Evolutionary conservation across 2,888 invertebrate species (phyloP).

Genomic region (Melipona bicolor): DNA sequence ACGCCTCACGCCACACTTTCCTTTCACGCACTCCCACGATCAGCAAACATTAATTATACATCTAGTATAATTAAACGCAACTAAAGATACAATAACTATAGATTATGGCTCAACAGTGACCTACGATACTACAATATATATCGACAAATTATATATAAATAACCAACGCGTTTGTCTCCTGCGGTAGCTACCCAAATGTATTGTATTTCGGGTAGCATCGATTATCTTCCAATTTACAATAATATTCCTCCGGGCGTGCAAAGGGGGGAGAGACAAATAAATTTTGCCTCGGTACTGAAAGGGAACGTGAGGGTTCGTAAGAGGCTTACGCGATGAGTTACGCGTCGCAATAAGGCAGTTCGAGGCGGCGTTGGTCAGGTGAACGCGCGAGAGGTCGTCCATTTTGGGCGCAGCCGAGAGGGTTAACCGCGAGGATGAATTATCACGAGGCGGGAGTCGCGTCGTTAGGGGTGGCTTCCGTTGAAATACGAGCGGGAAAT

Average conservation of each 20-base stretch:
- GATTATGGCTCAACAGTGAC: too few species aligned
- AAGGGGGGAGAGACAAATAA: slow-evolving; percentile 2
- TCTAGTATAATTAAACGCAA: too few species aligned
- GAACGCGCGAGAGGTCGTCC: background rate
- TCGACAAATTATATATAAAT: too few species aligned
- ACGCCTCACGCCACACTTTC: too few species aligned
- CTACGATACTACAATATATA: too few species aligned
- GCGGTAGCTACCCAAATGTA: too few species aligned
- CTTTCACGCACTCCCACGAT: too few species aligned
- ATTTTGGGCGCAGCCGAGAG: slow-evolving; percentile 12
- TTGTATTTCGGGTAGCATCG: background rate
- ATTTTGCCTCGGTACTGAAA: background rate
- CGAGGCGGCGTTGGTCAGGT: background rate
- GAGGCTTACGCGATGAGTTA: slow-evolving; percentile 33
- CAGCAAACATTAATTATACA: too few species aligned
- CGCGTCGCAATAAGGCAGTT: slow-evolving; percentile 13
- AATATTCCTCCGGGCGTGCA: background rate
- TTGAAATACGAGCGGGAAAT: slow-evolving; percentile 5
- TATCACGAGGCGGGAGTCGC: background rate
- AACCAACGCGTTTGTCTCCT: too few species aligned
- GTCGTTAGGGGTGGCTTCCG: background rate
- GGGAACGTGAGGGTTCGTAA: background rate
- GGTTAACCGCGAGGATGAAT: slow-evolving; percentile 30
- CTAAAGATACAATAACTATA: too few species aligned
- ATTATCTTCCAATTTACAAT: slow-evolving; percentile 7